Base-by-base conservation (phyloP, 2,888 invertebrate species). In the Chirona hameri region DNA sequence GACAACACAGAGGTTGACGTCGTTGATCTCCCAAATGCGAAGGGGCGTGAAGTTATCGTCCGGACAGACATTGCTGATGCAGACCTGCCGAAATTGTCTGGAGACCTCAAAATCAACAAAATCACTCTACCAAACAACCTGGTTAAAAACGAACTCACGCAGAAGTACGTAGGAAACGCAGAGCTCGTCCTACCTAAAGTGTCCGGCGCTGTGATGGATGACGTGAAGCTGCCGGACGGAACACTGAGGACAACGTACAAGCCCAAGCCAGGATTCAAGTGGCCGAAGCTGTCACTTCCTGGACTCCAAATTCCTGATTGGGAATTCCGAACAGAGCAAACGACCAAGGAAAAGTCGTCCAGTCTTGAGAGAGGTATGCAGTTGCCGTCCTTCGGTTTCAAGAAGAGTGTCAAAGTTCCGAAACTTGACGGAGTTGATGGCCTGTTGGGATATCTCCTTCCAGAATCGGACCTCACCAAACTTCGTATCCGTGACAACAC, bases 111-210 rank as follows among this genome's bases (percentile, higher is more conserved):
- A 10, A 39, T 76, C 4, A 18, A 76, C 10, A 24, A 76, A 18
- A 24, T 76, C 9, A 76, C 76, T 14, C 39, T 76, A 2, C 76
- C 76, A 1, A 39, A 76, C 24, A 39, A 24, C 5, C 2, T 0
- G 0, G 21, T 46, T 0, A 76, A 46, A 18, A 76, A 69, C 21
- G 48, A 31, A 3, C 65, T 81, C 46, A 46, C 21, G n/a, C 81
- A 31, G 15, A 76, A 81, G 27, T 69, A 72, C n/a, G 46, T 55
- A 14, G 80, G 69, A 7, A 81, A 79, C n/a, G 76, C 82, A 76
- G 83, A 80, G 24, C 24, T 84, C 39, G 72, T 81, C 18, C 60
- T 84, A 21, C 82, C 81, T 21, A 72, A 83, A n/a, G 27, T 81
- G 21, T 82, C 81, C 27, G 79, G 69, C 46, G 83, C 81, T 65